Evolutionary conservation across 2,888 invertebrate genomes (phyloP), one percentile per base, ranked within the genome.

Genomic region (Cheilosia vulpina): DNA sequence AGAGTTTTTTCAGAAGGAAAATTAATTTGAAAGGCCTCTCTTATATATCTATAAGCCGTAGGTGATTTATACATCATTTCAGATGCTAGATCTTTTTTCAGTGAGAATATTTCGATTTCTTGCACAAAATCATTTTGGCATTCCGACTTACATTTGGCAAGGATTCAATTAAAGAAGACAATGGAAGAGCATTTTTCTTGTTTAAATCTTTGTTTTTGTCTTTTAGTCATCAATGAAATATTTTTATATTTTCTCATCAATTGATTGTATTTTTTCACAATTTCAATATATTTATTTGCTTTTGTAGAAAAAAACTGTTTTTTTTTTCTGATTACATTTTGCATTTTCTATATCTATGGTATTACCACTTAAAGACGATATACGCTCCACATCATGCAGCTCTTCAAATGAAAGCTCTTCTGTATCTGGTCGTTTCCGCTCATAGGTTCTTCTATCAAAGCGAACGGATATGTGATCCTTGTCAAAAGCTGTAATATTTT

Each of bases 121-220:
- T 43, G 15, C 43, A 43, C 6, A 43, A 43, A 43, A 43, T 43
- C 43, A 43, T 4, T 43, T 43, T n/a, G n/a, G 43, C n/a, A 43
- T 43, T 43, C n/a, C 43, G 43, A 43, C n/a, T 43, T 43, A 43
- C n/a, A 43, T 43, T 43, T 43, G 43, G 43, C n/a, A n/a, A n/a
- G n/a, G 43, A 43, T n/a, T 43, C 43, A 43, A 43, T 5, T 43
- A 43, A 43, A 43, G 43, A 43, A 43, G 15, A 43, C n/a, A 43
- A 43, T 43, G 43, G 43, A 43, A 43, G n/a, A 43, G n/a, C 43
- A 43, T 43, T 43, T 43, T 43, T 43, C n/a, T 43, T n/a, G 2
- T 43, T 43, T 43, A 43, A 43, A 43, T n/a, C n/a, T 43, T n/a
- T n/a, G 2, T 4, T 43, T 4, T 15, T n/a, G n/a, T 13, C 6